Evolutionary conservation across 2,888 invertebrate species (phyloP), one percentile per base, ranked within the genome.

Genomic region (Frankliniella fusca): DNA sequence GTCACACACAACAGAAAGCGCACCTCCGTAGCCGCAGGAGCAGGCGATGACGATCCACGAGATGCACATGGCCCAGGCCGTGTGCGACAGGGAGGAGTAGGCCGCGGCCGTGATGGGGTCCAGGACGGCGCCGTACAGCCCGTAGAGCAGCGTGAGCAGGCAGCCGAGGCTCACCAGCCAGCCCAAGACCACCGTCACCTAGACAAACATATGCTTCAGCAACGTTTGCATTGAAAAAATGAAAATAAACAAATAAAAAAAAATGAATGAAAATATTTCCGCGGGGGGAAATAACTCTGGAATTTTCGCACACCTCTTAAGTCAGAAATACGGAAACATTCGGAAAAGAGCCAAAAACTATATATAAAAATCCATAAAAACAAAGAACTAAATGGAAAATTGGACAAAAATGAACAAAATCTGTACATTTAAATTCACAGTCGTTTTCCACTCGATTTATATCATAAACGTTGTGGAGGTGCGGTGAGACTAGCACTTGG

Each of bases 11-110:
- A 11, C 48, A 9, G 28, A n/a, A 18, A 80, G 84, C 85, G 84
- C 87, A 91, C 95, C 95, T 88, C 95, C 95, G 86, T 95, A 92
- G 81, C 95, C 96, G 3, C 94, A 94, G 48, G 94, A 93, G 87
- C 95, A 96, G 10, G 95, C 95, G 81, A 95, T 89, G 82, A 95
- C 94, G 86, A 96, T 92, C 95, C 95, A 96, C 0, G 94, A 92
- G 28, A 96, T 88, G 80, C 93, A 93, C 54, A 94, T 88, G 0
- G 95, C 95, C 96, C 95, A 96, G 50, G 94, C 92, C 81, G 94
- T 93, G 88, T 95, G 95, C 83, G 95, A 94, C 20, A 96, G 88
- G 7, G 95, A 93, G 85, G 94, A 94, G 88, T 95, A 95, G 7
- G 93, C 91, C 0, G 95, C 95, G 0, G 94, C 94, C 12, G 92